A percentile compares a stretch with the other conserved stretches of the same genome.
phyloP scores from a whole-genome alignment of 2,113 vertebrate species.

The Ifrita kowaldi region DNA sequence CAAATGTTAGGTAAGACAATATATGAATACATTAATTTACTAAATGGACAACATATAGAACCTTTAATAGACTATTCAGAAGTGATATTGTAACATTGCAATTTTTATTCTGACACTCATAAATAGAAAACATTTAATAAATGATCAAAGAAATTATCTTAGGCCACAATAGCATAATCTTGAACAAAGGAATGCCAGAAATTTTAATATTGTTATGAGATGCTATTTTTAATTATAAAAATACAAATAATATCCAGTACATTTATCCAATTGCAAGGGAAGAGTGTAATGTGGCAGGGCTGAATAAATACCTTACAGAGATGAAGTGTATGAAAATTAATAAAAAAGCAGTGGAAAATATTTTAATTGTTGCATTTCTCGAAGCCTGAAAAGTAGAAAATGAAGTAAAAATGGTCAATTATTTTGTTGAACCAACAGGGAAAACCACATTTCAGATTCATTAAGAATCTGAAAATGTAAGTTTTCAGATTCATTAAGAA shows the following conservation, averaged over 20 bases:
- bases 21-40: neutral
- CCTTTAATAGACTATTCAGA: neutral
- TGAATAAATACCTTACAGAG: neutral
- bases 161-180: neutral
- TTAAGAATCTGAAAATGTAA: neutral
- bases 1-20: neutral
- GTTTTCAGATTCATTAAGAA: neutral
- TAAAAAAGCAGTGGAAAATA: neutral
- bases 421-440: neutral
- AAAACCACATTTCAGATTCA: neutral
- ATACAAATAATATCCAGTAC: neutral
- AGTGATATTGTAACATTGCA: neutral
- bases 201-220: neutral
- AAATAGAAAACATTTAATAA: neutral
- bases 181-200: neutral
- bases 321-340: neutral
- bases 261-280: neutral
- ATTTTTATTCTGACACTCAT: neutral
- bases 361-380: neutral
- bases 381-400: neutral
- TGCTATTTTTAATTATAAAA: neutral
- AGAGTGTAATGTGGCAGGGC: rapidly evolving
- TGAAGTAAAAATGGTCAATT: neutral
- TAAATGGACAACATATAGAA: neutral
- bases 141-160: neutral